phyloP scores from a whole-genome alignment of 2,797 vertebrate genomes.

The Notoglanidium macrostoma region DNA sequence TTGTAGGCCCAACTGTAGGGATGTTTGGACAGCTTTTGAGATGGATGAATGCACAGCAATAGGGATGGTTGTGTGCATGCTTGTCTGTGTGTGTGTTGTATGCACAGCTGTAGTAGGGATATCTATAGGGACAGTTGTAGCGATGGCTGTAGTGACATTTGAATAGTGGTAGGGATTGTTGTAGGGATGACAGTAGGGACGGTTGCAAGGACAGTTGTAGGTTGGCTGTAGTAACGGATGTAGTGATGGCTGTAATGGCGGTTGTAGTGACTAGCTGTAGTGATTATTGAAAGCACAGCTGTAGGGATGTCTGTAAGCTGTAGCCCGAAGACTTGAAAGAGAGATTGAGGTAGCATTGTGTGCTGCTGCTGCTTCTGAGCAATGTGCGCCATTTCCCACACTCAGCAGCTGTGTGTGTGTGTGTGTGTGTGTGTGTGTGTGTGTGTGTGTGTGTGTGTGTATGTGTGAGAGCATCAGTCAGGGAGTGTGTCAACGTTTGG shows the following conservation, averaged over 20 bases:
- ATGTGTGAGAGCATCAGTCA: constrained; percentile 19
- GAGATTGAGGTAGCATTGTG: neutral
- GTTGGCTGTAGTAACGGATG: neutral
- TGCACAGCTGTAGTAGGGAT: no score
- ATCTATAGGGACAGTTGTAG: no score
- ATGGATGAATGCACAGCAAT: no score
- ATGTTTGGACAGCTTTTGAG: neutral
- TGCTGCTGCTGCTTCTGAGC: constrained; percentile 19
- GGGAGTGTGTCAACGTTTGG: neutral
- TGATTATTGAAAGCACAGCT: neutral
- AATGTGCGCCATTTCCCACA: constrained; percentile 19
- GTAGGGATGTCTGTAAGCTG: neutral
- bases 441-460: constrained; percentile 19
- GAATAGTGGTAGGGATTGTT: no score
- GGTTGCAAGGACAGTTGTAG: neutral
- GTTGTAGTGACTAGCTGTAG: neutral
- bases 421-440: constrained; percentile 21
- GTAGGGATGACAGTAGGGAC: neutral
- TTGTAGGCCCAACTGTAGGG: neutral
- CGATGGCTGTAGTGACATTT: no score
- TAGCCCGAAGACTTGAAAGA: neutral
- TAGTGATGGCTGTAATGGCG: neutral
- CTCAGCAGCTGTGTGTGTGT: constrained; percentile 48
- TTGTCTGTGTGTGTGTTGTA: no score
- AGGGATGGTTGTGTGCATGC: no score